Evolutionary conservation across 2,888 invertebrate genomes (phyloP), one percentile per base, ranked within the genome.

Genomic region (Drosophila prolongata): DNA sequence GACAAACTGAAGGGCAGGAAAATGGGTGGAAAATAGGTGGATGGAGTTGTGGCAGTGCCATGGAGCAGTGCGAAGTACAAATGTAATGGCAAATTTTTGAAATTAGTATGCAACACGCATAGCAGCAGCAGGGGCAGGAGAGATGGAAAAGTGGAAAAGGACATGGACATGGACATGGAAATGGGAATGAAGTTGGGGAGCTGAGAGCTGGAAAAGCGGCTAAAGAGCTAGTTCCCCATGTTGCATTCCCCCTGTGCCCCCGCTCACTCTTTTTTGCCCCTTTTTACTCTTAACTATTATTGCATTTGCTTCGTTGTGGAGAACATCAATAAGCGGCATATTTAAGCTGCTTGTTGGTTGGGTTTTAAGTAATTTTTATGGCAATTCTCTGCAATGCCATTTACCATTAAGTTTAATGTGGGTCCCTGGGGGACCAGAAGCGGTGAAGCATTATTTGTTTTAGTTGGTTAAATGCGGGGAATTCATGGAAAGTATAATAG

Each of bases 71-170:
- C 62, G 46, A 82, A 74, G 76, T 87, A 88, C 89, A 87, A 71
- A 78, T 88, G 88, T 88, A 86, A 82, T 88, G 80, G 84, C 67
- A 83, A 88, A 88, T 88, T 87, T 83, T 87, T 83, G 81, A 88
- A 83, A 83, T 83, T 83, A 83, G 83, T 83, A 88, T 83, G 83
- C 83, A 88, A 88, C 89, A 83, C 89, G 84, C 89, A 88, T 72
- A 77, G 60, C 43, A 61, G 27, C 16, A 24, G 30, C 16, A 24
- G 43, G 6, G 30, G 47, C 34, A 16, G 34, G 16, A 30, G 38
- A 11, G 58, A 11, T 30, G 40, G n/a, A 57, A 40, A 30, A 55
- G 40, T 34, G 58, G 58, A 10, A 58, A 58, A 58, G 30, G 58
- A 57, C 58, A 58, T 37, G 55, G 44, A 52, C 10, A 54, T 46